Evolutionary conservation across 64 coral and sea anemone species (phyloP), one percentile per base, ranked within the genome.

Genomic region (Montipora cactus): DNA sequence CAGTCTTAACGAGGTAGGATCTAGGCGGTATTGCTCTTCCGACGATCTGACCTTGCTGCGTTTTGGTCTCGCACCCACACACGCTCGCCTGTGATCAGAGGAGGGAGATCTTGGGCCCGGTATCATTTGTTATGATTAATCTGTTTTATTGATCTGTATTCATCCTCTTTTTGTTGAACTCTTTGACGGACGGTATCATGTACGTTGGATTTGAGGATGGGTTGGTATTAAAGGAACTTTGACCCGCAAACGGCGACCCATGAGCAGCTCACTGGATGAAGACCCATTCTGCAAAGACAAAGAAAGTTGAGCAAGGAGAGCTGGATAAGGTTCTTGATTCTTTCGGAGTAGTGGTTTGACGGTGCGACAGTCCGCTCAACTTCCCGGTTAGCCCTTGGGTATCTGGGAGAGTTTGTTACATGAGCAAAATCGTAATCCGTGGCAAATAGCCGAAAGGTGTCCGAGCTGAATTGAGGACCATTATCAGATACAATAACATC

Each of bases 271-370:
- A 67, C 62, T 67, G 16, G 83, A 70, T 2, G 90, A 92, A 0
- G 89, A 16, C 3, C 89, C 94, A 83, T 95, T 95, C 89, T 89
- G 90, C 18, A 95, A 57, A 1, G 78, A 85, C 22, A 71, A 89
- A 51, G 84, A 77, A 2, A 83, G 8, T 71, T 95, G 88, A 7
- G 84, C 23, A 5, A 91, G 53, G 6, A 90, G 88, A 2, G 75
- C 52, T 19, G 28, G 23, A 37, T 44, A 76, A 7, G 28, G 23
- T 0, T 15, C 74, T 76, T 76, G 28, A 47, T 76, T 76, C 44
- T 76, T 76, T 44, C 28, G 6, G 2, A 76, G 74, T 10, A 76
- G 11, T 11, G 74, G 3, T 23, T 76, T 76, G 23, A 37, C 74
- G 13, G 28, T 76, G 8, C 74, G 74, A 76, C 74, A 2, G 74